Evolutionary conservation across 2,888 invertebrate genomes (phyloP).

Genomic region (Bombylius major): DNA sequence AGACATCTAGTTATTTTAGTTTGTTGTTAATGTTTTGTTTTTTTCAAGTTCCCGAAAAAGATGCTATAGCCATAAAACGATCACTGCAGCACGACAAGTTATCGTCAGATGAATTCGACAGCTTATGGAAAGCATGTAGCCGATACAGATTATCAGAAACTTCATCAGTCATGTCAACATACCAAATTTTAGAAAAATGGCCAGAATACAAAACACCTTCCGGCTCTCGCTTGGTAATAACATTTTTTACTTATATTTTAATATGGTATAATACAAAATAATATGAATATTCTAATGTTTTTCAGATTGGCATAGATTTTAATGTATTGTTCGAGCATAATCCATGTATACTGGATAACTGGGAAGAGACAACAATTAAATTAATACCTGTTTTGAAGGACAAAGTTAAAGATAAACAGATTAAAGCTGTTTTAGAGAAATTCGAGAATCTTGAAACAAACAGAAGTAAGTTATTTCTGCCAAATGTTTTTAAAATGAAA

Average conservation of each 20-base stretch:
- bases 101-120: neutral
- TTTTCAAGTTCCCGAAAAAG: neutral
- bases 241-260: neutral
- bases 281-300: neutral
- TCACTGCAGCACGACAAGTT: neutral
- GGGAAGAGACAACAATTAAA: too few species aligned
- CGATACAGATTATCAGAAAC: neutral
- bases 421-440: too few species aligned
- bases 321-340: neutral
- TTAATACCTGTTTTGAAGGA: too few species aligned
- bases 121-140: neutral
- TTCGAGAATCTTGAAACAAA: too few species aligned
- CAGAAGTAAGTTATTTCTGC: too few species aligned
- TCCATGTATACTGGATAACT: too few species aligned
- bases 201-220: neutral
- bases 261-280: neutral
- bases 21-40: too few species aligned
- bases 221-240: too few species aligned
- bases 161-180: neutral
- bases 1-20: too few species aligned
- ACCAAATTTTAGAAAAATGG: neutral
- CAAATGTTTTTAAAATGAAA: too few species aligned
- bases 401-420: too few species aligned
- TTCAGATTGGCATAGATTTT: conserved; percentile 1
- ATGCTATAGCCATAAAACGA: neutral